Conservation (phyloP, 2,888 invertebrate species). For the Loripinus fragilis region DNA sequence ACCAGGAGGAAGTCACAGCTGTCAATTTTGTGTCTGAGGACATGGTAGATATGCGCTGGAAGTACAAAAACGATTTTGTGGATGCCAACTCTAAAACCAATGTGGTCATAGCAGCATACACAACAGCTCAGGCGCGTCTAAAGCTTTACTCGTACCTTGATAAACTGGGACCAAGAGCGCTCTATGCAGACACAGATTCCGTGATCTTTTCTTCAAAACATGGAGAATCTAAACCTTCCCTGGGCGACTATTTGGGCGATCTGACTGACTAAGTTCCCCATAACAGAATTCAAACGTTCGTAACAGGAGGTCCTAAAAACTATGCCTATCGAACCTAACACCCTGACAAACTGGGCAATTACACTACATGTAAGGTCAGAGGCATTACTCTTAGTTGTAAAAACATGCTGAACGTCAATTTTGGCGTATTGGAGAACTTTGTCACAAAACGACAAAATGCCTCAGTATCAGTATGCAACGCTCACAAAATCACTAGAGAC, state of each 20-base stretch:
- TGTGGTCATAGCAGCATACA: slow-evolving; percentile 9
- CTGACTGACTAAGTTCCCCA: not conserved
- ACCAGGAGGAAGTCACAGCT: too few relatives aligned
- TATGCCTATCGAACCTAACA: not conserved
- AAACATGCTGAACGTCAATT: not conserved
- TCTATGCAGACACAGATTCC: slow-evolving; percentile 2
- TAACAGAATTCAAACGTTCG: not conserved
- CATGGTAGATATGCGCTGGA: too few relatives aligned
- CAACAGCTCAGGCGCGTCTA: not conserved
- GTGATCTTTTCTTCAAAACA: not conserved
- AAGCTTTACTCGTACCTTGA: not conserved
- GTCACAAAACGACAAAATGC: not conserved
- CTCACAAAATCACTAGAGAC: slow-evolving; percentile 30
- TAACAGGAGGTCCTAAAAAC: not conserved
- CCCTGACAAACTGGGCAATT: not conserved
- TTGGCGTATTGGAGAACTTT: not conserved
- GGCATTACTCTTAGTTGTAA: not conserved
- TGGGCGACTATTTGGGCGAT: not conserved
- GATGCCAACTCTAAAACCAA: not conserved
- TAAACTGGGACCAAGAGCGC: not conserved
- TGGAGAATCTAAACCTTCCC: not conserved
- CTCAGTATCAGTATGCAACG: slow-evolving; percentile 10
- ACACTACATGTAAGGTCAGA: not conserved
- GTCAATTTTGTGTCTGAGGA: too few relatives aligned
- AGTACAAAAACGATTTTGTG: not conserved